A percentile compares a stretch with the other conserved stretches of the same genome.
These are phyloP conservation scores for Phyllostomus discolor DNA, from an alignment of 2,113 vertebrate species.

Conservation along the genomic window DNA sequence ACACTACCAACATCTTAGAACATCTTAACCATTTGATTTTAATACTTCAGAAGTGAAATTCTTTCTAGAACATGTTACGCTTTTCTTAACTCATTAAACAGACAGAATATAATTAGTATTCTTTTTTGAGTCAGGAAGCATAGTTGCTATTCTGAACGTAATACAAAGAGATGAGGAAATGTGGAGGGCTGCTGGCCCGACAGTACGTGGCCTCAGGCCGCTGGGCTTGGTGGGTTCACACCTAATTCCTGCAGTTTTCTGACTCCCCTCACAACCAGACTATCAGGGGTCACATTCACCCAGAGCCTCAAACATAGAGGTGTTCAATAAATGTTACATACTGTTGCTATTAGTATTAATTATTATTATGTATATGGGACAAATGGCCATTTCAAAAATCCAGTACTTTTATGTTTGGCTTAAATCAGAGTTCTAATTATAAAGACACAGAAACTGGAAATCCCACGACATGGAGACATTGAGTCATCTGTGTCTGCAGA, in stretches of 20 bases:
- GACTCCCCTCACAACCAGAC: neutral
- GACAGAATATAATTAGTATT: neutral
- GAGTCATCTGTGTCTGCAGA: neutral
- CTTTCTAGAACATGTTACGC: neutral
- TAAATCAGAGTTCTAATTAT: neutral
- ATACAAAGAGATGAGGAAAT: neutral
- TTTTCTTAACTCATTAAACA: neutral
- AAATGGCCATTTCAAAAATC: neutral
- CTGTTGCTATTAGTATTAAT: neutral
- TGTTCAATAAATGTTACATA: neutral
- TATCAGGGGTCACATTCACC: neutral
- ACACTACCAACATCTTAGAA: neutral
- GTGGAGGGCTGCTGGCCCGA: neutral
- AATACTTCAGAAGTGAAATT: neutral
- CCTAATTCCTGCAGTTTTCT: neutral
- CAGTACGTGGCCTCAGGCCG: neutral
- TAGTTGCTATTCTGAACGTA: neutral
- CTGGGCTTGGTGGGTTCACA: neutral
- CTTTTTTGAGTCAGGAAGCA: neutral
- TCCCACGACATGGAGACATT: too few relatives aligned
- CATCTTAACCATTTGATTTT: neutral
- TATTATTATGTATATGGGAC: neutral
- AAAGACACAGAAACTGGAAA: neutral
- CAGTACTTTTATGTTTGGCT: neutral
- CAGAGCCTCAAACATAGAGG: neutral